Base-by-base conservation (phyloP, 2,113 vertebrate genomes). In the Caranx melampygus region DNA sequence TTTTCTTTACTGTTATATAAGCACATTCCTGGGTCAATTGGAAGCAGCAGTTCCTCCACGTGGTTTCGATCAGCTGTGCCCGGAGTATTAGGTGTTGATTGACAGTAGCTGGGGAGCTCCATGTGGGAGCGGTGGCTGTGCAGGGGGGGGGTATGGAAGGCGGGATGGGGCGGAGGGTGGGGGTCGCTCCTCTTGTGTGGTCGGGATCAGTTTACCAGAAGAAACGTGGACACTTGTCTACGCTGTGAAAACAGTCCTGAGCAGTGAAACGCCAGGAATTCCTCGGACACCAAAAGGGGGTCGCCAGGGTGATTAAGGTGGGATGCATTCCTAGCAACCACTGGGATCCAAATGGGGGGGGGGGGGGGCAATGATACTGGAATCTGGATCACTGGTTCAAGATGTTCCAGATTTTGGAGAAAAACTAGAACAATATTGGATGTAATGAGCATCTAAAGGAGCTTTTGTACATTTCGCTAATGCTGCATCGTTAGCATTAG, bases 181-280 rank as follows among this genome's bases (percentile, higher is more conserved):
- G 63, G 21, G 42, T 8, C 45, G 35, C 26, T 79, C 83, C 75
- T 72, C 78, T 44, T 91, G 89, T 91, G 89, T 93, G 92, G 91
- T 86, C 82, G 3, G 58, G 86, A 83, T 90, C 66, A 57, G 31
- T 85, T 91, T 88, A 87, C 82, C 78, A 81, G 84, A 40, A 62
- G 76, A 72, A 78, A 82, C 33, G 65, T 40, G 74, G 81, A 75
- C 42, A 12, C 67, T 87, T 31, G 83, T 85, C 61, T 73, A 42
- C 16, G 3, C 75, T 85, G 59, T 78, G 71, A 85, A 89, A 91
- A 91, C 79, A 81, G 61, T 67, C 51, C 51, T 0, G 42, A 72
- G 61, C 62, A 26, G 7, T 49, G 62, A 65, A 72, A 83, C 51
- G 33, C 79, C 51, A n/a, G 35, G 33, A 63, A 89, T 87, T 88